Evolutionary conservation across 2,797 vertebrate genomes (phyloP).

Genomic region (Pangasius mekongensis): DNA sequence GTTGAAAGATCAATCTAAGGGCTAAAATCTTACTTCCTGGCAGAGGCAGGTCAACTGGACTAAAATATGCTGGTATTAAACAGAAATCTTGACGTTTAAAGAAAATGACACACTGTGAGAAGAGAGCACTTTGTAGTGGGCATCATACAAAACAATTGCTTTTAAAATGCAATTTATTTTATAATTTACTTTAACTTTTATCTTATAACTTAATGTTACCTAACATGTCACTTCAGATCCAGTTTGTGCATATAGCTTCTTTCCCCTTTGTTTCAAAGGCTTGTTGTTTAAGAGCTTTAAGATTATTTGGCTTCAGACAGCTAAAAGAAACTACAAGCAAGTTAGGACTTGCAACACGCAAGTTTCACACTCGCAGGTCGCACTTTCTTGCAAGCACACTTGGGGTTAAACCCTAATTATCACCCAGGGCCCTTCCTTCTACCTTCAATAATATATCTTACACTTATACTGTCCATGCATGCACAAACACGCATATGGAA

Average conservation of each 20-base stretch:
- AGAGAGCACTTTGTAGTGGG: background rate
- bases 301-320: conserved; percentile 5
- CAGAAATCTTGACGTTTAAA: background rate
- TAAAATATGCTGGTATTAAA: background rate
- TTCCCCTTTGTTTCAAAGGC: background rate
- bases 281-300: background rate
- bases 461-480: background rate
- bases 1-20: background rate
- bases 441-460: background rate
- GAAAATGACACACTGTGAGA: background rate
- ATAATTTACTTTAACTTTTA: background rate
- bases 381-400: conserved; percentile 41
- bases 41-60: background rate
- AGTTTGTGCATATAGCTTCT: background rate
- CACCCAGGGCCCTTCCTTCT: conserved; percentile 30
- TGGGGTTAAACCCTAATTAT: conserved; percentile 48
- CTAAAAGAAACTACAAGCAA: conserved; percentile 25
- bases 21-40: background rate
- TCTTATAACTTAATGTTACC: background rate
- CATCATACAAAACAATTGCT: background rate
- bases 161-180: background rate
- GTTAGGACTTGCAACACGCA: conserved; percentile 22
- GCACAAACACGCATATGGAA: background rate
- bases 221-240: background rate
- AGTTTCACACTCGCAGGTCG: conserved; percentile 39